Evolutionary conservation across 2,888 invertebrate genomes (phyloP).

Genomic region (Synergus gifuensis): DNA sequence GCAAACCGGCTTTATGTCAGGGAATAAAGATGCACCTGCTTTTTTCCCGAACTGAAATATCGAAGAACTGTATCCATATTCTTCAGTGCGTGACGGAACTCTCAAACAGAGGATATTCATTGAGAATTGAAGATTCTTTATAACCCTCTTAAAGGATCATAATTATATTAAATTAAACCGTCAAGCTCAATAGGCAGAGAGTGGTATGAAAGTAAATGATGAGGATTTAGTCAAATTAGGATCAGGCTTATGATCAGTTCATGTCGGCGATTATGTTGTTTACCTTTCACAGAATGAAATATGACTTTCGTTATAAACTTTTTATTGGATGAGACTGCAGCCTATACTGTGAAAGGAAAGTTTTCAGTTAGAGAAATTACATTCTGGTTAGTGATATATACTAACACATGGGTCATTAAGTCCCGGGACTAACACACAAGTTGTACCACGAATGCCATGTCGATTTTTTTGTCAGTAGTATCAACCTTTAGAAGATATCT

Average conservation of each 20-base stretch:
- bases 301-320: slow-evolving; percentile 1
- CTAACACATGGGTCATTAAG: no score
- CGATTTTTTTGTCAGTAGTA: no score
- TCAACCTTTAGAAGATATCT: no score
- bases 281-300: slow-evolving; percentile 2
- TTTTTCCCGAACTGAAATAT: slow-evolving; percentile 55
- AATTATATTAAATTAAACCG: slow-evolving; percentile 24
- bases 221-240: slow-evolving; percentile 10
- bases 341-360: neutral
- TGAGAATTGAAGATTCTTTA: slow-evolving; percentile 17
- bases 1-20: slow-evolving; percentile 57
- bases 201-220: neutral
- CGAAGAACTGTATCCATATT: slow-evolving; percentile 37
- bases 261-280: neutral
- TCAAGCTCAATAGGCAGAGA: slow-evolving; percentile 2
- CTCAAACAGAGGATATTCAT: slow-evolving; percentile 12
- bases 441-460: no score
- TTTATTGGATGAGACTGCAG: neutral
- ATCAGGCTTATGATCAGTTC: neutral
- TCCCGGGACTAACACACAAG: no score
- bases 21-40: slow-evolving; percentile 61
- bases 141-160: neutral
- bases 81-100: slow-evolving; percentile 40
- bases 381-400: neutral
- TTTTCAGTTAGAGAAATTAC: neutral